A percentile compares a stretch with the other conserved stretches of the same genome.
These are phyloP conservation scores for Rhinoraja longicauda DNA, from an alignment of 2,797 vertebrate species.

Conservation along the genomic window DNA sequence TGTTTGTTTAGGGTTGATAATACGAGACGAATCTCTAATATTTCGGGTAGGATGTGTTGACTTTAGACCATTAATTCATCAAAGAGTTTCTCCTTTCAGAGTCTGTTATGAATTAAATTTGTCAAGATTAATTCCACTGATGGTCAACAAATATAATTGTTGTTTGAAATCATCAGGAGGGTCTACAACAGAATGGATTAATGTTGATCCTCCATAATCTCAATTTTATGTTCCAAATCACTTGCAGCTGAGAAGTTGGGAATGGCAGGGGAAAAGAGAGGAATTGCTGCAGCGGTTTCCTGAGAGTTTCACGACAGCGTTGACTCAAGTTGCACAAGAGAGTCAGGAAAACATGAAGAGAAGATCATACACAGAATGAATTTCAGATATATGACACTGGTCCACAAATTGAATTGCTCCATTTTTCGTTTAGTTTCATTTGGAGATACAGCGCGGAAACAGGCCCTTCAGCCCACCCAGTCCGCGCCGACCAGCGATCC, in stretches of 20 bases:
- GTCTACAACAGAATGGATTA: background rate
- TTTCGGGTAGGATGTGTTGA: background rate
- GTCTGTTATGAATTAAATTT: background rate
- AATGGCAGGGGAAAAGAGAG: background rate
- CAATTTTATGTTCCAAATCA: background rate
- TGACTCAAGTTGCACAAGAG: background rate
- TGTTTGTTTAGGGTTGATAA: too few species aligned
- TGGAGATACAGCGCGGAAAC: too few species aligned
- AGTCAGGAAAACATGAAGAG: background rate
- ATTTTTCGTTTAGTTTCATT: background rate
- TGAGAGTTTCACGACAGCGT: background rate
- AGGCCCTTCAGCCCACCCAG: too few species aligned
- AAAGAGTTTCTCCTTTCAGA: background rate
- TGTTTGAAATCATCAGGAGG: background rate
- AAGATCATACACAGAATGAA: background rate
- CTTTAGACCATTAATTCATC: background rate
- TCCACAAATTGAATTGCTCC: background rate
- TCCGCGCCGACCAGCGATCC: too few species aligned
- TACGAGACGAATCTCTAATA: too few species aligned
- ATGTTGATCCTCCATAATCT: background rate
- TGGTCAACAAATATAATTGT: background rate
- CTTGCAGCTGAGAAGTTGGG: background rate
- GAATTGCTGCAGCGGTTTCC: background rate
- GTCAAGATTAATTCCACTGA: background rate
- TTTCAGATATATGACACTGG: background rate